These are phyloP conservation scores for Drosophila pseudotalamancana DNA, from an alignment of 2,888 invertebrate species.

Conservation along the genomic window DNA sequence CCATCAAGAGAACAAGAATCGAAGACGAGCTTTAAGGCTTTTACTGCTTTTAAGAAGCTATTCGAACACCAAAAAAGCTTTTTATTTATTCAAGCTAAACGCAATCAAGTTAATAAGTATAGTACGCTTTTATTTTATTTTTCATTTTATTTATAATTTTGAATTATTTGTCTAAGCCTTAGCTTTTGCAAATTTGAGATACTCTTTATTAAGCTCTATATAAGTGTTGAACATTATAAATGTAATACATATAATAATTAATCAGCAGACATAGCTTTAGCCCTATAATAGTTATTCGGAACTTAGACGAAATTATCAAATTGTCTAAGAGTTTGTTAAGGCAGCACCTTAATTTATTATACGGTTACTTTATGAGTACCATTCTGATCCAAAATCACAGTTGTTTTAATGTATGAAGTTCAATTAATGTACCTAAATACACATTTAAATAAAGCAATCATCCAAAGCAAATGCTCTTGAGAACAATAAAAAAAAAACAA, in stretches of 20 bases:
- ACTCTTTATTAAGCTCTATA: constrained; percentile 40
- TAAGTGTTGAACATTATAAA: constrained; percentile 62
- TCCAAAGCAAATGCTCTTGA: constrained; percentile 7
- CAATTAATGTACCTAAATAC: constrained; percentile 44
- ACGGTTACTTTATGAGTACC: constrained; percentile 17
- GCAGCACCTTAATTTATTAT: constrained; percentile 19
- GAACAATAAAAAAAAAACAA: background rate
- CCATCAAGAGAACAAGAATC: constrained; percentile 17
- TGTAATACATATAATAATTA: constrained; percentile 51
- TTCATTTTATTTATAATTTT: constrained; percentile 25
- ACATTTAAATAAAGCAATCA: constrained; percentile 35
- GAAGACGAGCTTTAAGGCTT: constrained; percentile 39
- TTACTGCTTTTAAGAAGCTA: constrained; percentile 41
- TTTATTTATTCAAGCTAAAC: constrained; percentile 31
- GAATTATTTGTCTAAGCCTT: constrained; percentile 41
- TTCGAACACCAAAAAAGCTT: constrained; percentile 44
- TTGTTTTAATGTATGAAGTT: constrained; percentile 35
- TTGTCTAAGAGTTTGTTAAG: constrained; percentile 30
- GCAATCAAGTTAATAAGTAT: constrained; percentile 24
- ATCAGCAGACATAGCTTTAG: constrained; percentile 16
- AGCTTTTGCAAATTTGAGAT: constrained; percentile 42
- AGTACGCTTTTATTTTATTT: constrained; percentile 40
- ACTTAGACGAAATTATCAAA: constrained; percentile 27
- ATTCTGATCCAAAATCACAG: constrained; percentile 28
- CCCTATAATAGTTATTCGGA: constrained; percentile 27